Evolutionary conservation across 2,888 invertebrate genomes (phyloP).

Genomic region (Caenorhabditis zanzibari): DNA sequence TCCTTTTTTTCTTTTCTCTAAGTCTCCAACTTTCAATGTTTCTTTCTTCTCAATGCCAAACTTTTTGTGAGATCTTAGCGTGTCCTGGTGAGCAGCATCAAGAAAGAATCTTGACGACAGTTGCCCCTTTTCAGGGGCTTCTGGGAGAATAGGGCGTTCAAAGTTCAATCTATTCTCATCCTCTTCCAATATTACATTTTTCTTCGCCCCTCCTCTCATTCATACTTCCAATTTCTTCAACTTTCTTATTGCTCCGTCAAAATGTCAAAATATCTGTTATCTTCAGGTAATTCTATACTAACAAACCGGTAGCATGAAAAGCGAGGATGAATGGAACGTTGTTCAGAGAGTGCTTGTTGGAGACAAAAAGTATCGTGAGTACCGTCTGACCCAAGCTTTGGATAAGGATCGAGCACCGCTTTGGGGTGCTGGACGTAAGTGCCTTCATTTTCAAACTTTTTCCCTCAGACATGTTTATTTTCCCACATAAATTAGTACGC

Average conservation of each 20-base stretch:
- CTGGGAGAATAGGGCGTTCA: constrained; percentile 9
- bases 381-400: constrained; percentile 15
- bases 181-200: not conserved
- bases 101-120: constrained; percentile 33
- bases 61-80: constrained; percentile 43
- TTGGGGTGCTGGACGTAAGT: constrained; percentile 32
- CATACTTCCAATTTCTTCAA: not conserved
- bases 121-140: constrained; percentile 27
- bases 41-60: constrained; percentile 45
- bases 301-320: constrained; percentile 45
- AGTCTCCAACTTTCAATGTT: constrained; percentile 18
- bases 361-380: constrained; percentile 28
- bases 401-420: constrained; percentile 9
- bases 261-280: not conserved
- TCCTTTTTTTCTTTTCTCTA: constrained; percentile 26
- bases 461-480: not conserved
- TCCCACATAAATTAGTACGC: not conserved
- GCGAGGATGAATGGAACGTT: constrained; percentile 17
- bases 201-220: not conserved
- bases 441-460: too few species aligned
- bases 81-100: constrained; percentile 23
- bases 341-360: constrained; percentile 31
- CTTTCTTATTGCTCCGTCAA: not conserved
- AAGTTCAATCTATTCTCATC: constrained; percentile 9
- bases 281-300: constrained; percentile 51